Base-by-base conservation (phyloP, 2,113 vertebrate species). In the Ctenodactylus gundi region DNA sequence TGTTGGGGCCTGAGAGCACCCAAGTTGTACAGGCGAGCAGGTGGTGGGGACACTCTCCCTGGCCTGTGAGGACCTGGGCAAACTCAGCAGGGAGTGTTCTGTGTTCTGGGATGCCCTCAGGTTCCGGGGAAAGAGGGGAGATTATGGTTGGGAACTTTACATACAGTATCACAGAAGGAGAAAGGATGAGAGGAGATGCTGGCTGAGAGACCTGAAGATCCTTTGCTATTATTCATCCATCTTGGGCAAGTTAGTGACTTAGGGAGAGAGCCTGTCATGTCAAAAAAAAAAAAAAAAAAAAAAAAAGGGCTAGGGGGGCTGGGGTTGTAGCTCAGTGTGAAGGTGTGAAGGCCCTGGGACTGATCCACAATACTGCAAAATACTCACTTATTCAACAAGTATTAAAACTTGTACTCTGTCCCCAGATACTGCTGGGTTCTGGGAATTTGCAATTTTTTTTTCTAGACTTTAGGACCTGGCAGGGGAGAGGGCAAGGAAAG, bases 331-430 rank as follows among this genome's bases (percentile, higher is more conserved):
- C n/a, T n/a, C n/a, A n/a, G n/a, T n/a, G n/a, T n/a, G n/a, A n/a
- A n/a, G n/a, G n/a, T n/a, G n/a, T n/a, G n/a, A n/a, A n/a, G n/a
- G n/a, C n/a, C n/a, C n/a, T n/a, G n/a, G n/a, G n/a, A n/a, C n/a
- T n/a, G n/a, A n/a, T n/a, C n/a, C 39, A 73, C 67, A 65, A 67
- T n/a, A 8, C 12, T 78, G 92, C 72, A 34, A 53, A 72, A 87
- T 21, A 36, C 53, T 81, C 44, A 44, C 39, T 39, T 57, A 27
- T 55, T 81, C 34, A 81, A 13, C 36, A 64, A 21, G 12, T 41
- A 36, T 7, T 60, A 25, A 51, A 73, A 64, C 23, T 29, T 7
- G 31, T 46, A 0, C 57, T 46, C 9, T 57, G 27, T 0, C 0
- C 44, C 51, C 31, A 20, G 34, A 68, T 12, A 17, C 27, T 39